Base-by-base conservation (phyloP, 2,888 invertebrate species). In the Pseudococcus jackbeardsleyi region DNA sequence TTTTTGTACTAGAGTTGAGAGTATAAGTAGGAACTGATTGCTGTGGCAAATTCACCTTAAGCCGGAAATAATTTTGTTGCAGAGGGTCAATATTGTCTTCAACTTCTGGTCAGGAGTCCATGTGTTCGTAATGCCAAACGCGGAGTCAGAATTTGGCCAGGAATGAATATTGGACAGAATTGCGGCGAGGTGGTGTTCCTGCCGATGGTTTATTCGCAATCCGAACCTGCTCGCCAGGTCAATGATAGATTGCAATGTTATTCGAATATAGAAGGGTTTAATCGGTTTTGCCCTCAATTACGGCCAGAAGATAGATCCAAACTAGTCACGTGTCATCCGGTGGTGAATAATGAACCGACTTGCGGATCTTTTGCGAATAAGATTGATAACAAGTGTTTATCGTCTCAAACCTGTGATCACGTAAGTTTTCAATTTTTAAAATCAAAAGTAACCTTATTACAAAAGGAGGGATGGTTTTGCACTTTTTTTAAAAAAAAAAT, bases 401-500 rank as follows among this genome's bases (percentile, higher is more conserved):
- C 92, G 88, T 92, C 93, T 90, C 92, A 93, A 90, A 92, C 92
- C 9, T 93, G 93, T 90, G 93, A 93, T 90, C 90, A 90, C 68
- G 90, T 90, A 72, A 90, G 89, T 89, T 8, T n/a, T 15, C 39
- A 85, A 11, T 59, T 26, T 77, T 19, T 39, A 39, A 39, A 39
- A 39, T 39, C 39, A 39, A 6, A 39, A 39, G n/a, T n/a, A n/a
- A n/a, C n/a, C n/a, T n/a, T n/a, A n/a, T n/a, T n/a, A n/a, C n/a
- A n/a, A n/a, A n/a, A n/a, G n/a, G n/a, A n/a, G n/a, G n/a, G n/a
- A n/a, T n/a, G n/a, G n/a, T n/a, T n/a, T n/a, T n/a, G n/a, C n/a
- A n/a, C n/a, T n/a, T n/a, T n/a, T n/a, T n/a, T n/a, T n/a, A n/a
- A n/a, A n/a, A n/a, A n/a, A n/a, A n/a, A n/a, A n/a, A n/a, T n/a